A percentile compares a stretch with the other conserved stretches of the same genome.
Evolutionary conservation across 1,140 invertebrate species (phyloP).

Genomic region (Polypedilum vanderplanki): DNA sequence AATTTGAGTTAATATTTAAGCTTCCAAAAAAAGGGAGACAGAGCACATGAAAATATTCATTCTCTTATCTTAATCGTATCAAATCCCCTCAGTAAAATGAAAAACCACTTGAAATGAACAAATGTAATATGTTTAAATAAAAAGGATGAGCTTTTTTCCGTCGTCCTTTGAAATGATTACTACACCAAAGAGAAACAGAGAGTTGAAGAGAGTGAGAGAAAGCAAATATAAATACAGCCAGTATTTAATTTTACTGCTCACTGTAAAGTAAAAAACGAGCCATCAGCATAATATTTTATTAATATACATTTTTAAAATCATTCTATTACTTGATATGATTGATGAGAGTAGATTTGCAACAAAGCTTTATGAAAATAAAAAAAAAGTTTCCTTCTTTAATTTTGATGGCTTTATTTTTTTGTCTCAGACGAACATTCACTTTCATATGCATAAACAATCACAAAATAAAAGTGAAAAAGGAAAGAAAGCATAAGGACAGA

Average conservation of each 20-base stretch:
- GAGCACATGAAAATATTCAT: no score
- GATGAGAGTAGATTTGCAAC: slow-evolving; percentile 1
- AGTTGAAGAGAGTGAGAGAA: not conserved
- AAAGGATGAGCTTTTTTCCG: no score
- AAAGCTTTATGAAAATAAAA: not conserved
- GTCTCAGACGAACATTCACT: no score
- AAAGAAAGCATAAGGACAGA: not conserved
- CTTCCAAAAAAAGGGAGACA: not conserved
- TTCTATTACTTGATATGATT: not conserved
- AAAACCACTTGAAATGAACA: not conserved
- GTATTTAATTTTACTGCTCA: no score
- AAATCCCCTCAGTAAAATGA: not conserved
- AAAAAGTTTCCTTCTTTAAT: not conserved
- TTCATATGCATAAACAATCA: not conserved
- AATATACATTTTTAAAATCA: not conserved
- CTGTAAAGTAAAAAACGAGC: no score
- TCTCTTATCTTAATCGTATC: not conserved
- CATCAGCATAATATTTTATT: not conserved
- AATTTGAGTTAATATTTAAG: not conserved
- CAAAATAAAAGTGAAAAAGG: not conserved
- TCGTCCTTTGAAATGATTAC: not conserved
- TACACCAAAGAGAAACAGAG: not conserved
- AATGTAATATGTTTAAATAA: no score
- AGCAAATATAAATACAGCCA: not conserved
- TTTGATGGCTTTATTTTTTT: no score